Base-by-base conservation (phyloP, 2,113 vertebrate species). In the Nycticryphes semicollaris region DNA sequence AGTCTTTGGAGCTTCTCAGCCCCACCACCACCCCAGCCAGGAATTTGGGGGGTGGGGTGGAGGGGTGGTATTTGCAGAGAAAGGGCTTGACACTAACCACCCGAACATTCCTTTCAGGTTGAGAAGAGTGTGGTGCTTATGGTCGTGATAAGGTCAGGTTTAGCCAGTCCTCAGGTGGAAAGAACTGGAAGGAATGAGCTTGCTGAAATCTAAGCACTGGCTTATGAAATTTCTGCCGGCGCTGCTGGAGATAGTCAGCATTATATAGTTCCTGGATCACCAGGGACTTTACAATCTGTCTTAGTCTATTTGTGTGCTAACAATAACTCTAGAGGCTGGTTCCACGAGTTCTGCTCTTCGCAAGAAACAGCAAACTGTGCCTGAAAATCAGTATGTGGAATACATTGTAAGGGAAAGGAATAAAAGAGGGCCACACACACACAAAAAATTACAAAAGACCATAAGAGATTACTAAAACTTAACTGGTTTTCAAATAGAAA, bases 251-350 rank as follows among this genome's bases (percentile, higher is more conserved):
- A 90, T 90, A 94, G 92, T 97, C 96, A 97, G 97, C 82, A 63
- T 94, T 98, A 95, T 92, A 84, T 48, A 97, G 96, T 79, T 95
- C 93, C 91, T 93, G 94, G 96, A 97, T 97, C 97, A 97, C 86
- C 84, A 90, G 96, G 94, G 95, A 97, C 90, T 97, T 97, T 97
- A 97, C 0, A 30, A 96, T 97, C 96, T 97, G 95, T 97, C 96
- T 98, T 96, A 92, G 89, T 93, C 96, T 98, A 95, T 98, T 97
- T 98, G 96, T 97, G 96, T 94, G 94, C 89, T 97, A 98, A 97
- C 96, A 98, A 94, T 98, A 98, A 97, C 91, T 97, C 96, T 85
- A 89, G 89, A 95, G 96, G 91, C 96, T 97, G 67, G 70, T 96
- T 96, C 80, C 69, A 83, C 6, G 18, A 96, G 95, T 94, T 97